Base-by-base conservation (phyloP, 2,113 vertebrate species). In the Calidris pugnax region DNA sequence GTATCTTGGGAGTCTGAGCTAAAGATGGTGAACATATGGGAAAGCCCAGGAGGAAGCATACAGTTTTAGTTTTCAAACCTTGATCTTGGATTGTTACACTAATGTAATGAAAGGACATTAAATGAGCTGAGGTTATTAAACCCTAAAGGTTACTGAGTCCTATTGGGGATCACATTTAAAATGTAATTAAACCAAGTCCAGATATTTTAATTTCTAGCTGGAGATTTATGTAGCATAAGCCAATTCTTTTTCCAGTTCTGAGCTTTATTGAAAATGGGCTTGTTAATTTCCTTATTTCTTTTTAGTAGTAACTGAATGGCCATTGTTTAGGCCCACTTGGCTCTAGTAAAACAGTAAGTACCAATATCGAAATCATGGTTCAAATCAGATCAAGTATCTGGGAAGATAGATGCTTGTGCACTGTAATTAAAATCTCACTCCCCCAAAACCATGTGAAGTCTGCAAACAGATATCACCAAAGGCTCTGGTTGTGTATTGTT, bases 251-350 rank as follows among this genome's bases (percentile, higher is more conserved):
- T 85, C 59, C 39, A 53, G 37, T 92, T 96, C 37, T 66, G 41
- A 96, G 67, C 87, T 93, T 73, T 72, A 89, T 88, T 62, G 87
- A 97, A 90, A 90, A 90, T 28, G n/a, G 9, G 63, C 86, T 84
- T 94, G 75, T 82, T 95, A 77, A 89, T 91, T 91, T 79, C 55
- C 76, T 93, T 95, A 37, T 96, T 97, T 98, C 95, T 96, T 96
- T 96, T 95, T 87, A 97, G 91, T 94, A 95, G 57, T 96, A 97
- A 78, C 56, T 89, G 90, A 95, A 93, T 87, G 96, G 96, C 86
- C 39, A 66, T 82, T 89, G 91, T 92, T 92, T 97, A 96, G 89
- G 63, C 79, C 79, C 73, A n/a, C 82, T 90, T 94, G 69, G 86
- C 91, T 97, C 77, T 89, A 97, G 94, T 97, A 96, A 96, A 97